Evolutionary conservation across 2,113 vertebrate species (phyloP), one percentile per base, ranked within the genome.

Genomic region (Passerina amoena): DNA sequence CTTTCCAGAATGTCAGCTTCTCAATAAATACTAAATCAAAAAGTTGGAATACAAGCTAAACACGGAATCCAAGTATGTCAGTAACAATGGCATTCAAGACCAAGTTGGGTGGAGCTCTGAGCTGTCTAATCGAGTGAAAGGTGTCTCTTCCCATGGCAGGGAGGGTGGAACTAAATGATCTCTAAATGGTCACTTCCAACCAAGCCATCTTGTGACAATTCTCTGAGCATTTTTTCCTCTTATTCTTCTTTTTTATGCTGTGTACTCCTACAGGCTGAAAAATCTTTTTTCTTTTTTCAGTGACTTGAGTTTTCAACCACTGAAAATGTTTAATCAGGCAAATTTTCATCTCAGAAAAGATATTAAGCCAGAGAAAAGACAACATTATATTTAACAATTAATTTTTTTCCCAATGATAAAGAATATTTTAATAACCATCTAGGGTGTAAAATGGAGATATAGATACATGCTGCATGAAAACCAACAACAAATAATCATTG

Each of bases 291-390:
- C 13, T 3, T 68, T 53, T 35, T 14, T 82, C 37, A 66, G 7
- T 33, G 15, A 72, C 75, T 24, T 59, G 16, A 80, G 2, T 31
- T 96, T 48, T n/a, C 0, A 0, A 27, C 13, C 22, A 54, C 3
- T 63, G 24, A 50, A 75, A 80, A 75, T 63, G 30, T n/a, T 75
- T 64, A 56, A 60, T 10, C 4, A 50, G 28, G 8, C 3, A 76
- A 68, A 70, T 50, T 65, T 81, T 80, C 8, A 12, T 31, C 28
- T 73, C 27, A 53, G 30, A 76, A 79, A 89, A 23, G 5, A 77
- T 18, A 76, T 22, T 47, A 75, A 84, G 5, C 11, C 4, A 63
- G 42, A 70, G 37, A 84, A 83, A 68, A 24, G 0, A 3, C 31
- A 66, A 33, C 5, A 31, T 76, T 61, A 31, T 72, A 33, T 66